Evolutionary conservation across 2,888 invertebrate genomes (phyloP), one percentile per base, ranked within the genome.

Genomic region (Rhagonycha lutea): DNA sequence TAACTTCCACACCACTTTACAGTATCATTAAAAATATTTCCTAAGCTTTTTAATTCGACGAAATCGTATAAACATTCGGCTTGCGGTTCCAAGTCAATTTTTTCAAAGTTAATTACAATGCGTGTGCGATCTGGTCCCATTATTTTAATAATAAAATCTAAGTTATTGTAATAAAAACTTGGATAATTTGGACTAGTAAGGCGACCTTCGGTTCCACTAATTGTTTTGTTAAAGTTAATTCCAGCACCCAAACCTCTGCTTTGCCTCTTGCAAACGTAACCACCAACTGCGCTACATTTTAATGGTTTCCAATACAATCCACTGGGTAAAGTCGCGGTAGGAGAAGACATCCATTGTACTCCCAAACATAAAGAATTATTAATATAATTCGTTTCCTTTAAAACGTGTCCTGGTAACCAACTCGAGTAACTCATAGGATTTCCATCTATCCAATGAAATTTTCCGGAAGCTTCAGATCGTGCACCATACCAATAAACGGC

Each of bases 1-100:
- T 91, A 89, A 12, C 83, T 84, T 83, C 92, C 89, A 86, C 93
- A 88, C 89, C 90, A 91, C 83, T 84, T 91, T 80, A 84, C 90
- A 14, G 79, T 80, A 61, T 77, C 74, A 87, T 82, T 88, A 87
- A 82, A 88, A 87, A 76, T 87, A 81, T 32, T 79, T 14, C 83
- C 72, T 28, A 80, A 77, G 79, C 84, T 88, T 79, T 88, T 88
- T 80, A 95, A 90, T 87, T 94, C 92, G 61, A 95, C 90, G 85
- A 91, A 95, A 86, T 95, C 95, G 85, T 95, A 95, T 2, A 95
- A 90, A 83, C 95, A 95, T 84, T 95, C 92, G 76, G 91, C 89
- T 87, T 95, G 95, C 72, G 90, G 89, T 86, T 95, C 95, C 75
- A 95, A 86, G 85, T 95, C 94, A 69, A 95, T 89, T 80, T 89